These are phyloP conservation scores for Cryptotis parvus DNA, from an alignment of 2,113 vertebrate species.

Conservation along the genomic window DNA sequence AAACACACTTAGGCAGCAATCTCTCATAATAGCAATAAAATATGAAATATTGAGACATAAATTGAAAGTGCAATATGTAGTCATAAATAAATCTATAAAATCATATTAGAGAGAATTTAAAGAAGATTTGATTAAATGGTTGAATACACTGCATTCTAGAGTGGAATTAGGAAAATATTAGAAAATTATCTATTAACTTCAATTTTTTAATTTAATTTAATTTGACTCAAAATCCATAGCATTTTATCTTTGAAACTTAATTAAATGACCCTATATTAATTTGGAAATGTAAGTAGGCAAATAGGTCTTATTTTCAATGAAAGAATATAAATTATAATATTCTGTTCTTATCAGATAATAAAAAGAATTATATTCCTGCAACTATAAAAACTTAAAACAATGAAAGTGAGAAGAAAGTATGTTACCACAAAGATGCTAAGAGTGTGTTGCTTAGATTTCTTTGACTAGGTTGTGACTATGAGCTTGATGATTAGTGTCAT, in stretches of 20 bases:
- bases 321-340: slow-evolving; percentile 47
- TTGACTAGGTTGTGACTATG: background rate
- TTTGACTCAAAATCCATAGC: slow-evolving; percentile 44
- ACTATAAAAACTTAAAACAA: slow-evolving; percentile 24
- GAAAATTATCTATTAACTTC: slow-evolving; percentile 66
- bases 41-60: slow-evolving; percentile 64
- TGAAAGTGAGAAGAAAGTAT: slow-evolving; percentile 14
- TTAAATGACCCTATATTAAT: slow-evolving; percentile 61
- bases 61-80: slow-evolving; percentile 62
- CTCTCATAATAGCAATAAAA: slow-evolving; percentile 62
- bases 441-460: background rate
- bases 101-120: slow-evolving; percentile 70
- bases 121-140: slow-evolving; percentile 67
- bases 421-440: background rate
- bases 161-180: slow-evolving; percentile 35
- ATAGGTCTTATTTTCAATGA: slow-evolving; percentile 16
- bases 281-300: slow-evolving; percentile 54
- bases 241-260: slow-evolving; percentile 63
- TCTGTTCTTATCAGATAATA: slow-evolving; percentile 29
- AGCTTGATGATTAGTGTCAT: background rate
- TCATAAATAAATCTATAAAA: slow-evolving; percentile 76
- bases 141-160: slow-evolving; percentile 32
- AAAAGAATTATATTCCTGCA: background rate
- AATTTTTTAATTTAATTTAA: slow-evolving; percentile 66
- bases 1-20: slow-evolving; percentile 57